These are phyloP conservation scores for Chrysaora quinquecirrha DNA, from an alignment of 30 jellyfish, hydroid and myxozoan genomes.

Conservation along the genomic window DNA sequence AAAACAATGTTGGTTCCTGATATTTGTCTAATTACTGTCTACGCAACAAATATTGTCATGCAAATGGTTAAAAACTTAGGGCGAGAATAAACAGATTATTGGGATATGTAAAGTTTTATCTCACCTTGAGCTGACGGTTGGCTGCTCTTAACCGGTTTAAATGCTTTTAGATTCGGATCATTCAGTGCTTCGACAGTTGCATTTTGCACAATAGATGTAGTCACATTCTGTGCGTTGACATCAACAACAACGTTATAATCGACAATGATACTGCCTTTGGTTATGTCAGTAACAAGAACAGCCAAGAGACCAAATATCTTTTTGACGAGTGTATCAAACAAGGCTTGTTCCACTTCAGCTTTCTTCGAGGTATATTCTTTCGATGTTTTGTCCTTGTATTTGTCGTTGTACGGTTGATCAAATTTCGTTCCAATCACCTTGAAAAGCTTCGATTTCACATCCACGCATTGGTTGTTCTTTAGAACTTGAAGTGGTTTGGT, in stretches of 20 bases:
- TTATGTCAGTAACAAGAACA: not conserved
- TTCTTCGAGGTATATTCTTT: constrained; percentile 6
- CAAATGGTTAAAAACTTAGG: no score
- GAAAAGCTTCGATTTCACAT: constrained; percentile 1
- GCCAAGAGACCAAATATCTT: constrained; percentile 4
- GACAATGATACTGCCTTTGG: constrained; percentile 17
- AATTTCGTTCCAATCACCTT: constrained; percentile 25
- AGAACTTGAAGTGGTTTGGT: not conserved
- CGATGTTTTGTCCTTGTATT: constrained; percentile 22
- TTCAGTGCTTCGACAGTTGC: constrained; percentile 12
- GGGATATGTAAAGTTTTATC: no score
- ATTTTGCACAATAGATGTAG: not conserved
- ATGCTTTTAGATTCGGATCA: constrained; percentile 12
- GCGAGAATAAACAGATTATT: no score
- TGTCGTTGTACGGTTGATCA: constrained; percentile 7
- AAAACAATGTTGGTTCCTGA: no score
- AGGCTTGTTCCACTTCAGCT: constrained; percentile 12
- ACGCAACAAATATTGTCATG: no score
- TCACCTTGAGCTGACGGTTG: constrained; percentile 20
- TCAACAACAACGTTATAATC: constrained; percentile 29
- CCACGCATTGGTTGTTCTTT: constrained; percentile 11
- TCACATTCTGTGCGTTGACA: constrained; percentile 7
- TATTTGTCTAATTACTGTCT: no score
- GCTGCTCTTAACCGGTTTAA: constrained; percentile 13
- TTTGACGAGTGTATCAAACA: not conserved